Evolutionary conservation across 1,140 invertebrate genomes (phyloP).

Genomic region (Galleria mellonella): DNA sequence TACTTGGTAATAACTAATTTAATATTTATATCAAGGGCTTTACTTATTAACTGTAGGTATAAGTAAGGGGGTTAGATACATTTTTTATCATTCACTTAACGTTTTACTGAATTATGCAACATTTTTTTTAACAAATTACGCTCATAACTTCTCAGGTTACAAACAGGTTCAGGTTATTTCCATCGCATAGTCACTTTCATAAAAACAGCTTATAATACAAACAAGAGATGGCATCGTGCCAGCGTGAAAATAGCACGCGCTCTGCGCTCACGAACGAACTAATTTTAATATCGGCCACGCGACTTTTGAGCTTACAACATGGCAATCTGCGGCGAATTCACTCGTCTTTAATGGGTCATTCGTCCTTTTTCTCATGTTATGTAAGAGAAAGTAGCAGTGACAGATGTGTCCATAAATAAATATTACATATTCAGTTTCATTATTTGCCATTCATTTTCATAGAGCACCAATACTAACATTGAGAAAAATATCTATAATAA

Average conservation of each 20-base stretch:
- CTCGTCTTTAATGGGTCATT: not conserved
- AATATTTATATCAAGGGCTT: too few species aligned
- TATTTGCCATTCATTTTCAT: too few species aligned
- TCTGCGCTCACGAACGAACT: conserved; percentile 63
- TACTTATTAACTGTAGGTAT: too few species aligned
- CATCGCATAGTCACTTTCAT: conserved; percentile 70
- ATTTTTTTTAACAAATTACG: conserved; percentile 7
- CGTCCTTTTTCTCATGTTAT: too few species aligned
- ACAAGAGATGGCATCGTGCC: conserved; percentile 67
- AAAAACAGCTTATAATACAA: conserved; percentile 74
- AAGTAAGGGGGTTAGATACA: too few species aligned
- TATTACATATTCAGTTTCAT: too few species aligned
- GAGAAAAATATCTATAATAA: too few species aligned
- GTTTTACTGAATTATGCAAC: not conserved
- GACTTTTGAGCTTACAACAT: conserved; percentile 37
- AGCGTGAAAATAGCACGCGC: conserved; percentile 62
- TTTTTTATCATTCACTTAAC: too few species aligned
- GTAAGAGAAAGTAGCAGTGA: too few species aligned
- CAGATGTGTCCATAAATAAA: too few species aligned
- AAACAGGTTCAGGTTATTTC: conserved; percentile 68
- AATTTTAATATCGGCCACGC: conserved; percentile 63
- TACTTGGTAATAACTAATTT: too few species aligned
- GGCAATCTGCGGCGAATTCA: conserved; percentile 36
- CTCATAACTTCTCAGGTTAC: conserved; percentile 55
- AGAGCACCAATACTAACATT: too few species aligned